Base-by-base conservation (phyloP, 2,888 invertebrate species). In the Cerastis leucographa region DNA sequence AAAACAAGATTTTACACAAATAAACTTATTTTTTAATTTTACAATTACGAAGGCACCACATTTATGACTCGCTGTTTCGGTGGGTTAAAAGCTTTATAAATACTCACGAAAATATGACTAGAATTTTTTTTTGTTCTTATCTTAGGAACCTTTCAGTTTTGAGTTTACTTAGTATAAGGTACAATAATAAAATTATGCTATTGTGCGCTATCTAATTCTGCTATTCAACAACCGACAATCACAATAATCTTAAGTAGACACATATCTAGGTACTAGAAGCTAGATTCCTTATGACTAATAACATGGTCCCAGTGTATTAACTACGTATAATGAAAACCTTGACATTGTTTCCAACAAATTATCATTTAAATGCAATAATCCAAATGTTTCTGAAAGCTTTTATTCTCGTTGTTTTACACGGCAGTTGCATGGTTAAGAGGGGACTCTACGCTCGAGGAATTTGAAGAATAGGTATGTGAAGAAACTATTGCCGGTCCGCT, bases 31-130 rank as follows among this genome's bases (percentile, higher is more conserved):
- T 92, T 91, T 91, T 92, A 84, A 75, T 75, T 70, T 75, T 80
- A 82, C 83, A 88, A 85, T 84, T 85, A 88, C 84, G 49, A 93
- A 93, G 92, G 92, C 94, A 94, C 93, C 89, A 87, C 74, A 89
- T 87, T 89, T 81, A 62, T 81, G 80, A 82, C 76, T 76, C 75
- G 79, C 67, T 59, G 54, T 79, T 62, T 76, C 68, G 69, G 80
- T 86, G 81, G 75, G 65, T 76, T 81, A 85, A 76, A 79, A 83
- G 76, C 80, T 70, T 19, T 76, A 68, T 76, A 80, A 85, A 85
- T 76, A 83, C 80, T 84, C 86, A 86, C 76, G 75, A 89, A 87
- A 85, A 88, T 91, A 90, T 91, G 94, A 94, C 94, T 94, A 94
- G 94, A 91, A 76, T 85, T 81, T 88, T 80, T 80, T 80, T 88